Evolutionary conservation across 2,113 vertebrate genomes (phyloP).

Genomic region (Chelonoidis abingdonii): DNA sequence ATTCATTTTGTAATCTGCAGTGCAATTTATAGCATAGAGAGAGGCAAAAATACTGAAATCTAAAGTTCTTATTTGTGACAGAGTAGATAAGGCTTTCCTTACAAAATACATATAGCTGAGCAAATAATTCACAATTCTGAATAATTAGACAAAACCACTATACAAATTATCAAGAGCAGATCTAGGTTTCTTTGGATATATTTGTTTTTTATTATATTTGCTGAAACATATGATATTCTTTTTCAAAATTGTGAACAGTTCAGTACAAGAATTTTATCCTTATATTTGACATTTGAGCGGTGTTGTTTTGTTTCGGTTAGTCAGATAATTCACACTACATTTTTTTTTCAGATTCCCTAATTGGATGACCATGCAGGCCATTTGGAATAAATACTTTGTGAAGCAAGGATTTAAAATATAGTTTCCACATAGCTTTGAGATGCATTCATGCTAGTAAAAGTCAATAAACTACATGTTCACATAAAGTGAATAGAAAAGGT

Average conservation of each 20-base stretch:
- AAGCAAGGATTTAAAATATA: neutral
- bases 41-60: neutral
- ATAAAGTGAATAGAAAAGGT: fast-evolving
- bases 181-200: neutral
- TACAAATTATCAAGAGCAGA: neutral
- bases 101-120: neutral
- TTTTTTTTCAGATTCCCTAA: neutral
- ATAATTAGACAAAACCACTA: neutral
- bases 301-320: neutral
- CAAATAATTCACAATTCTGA: neutral
- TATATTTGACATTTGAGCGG: fast-evolving
- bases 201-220: neutral
- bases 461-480: fast-evolving
- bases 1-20: fast-evolving
- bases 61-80: neutral
- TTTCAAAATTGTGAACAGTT: neutral
- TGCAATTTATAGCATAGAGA: fast-evolving
- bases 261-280: neutral
- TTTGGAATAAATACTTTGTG: neutral
- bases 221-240: neutral
- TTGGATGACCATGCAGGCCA: fast-evolving
- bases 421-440: fast-evolving
- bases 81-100: neutral
- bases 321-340: neutral
- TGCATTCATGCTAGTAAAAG: fast-evolving